These are phyloP conservation scores for Nesoenas mayeri DNA, from an alignment of 2,113 vertebrate species.

Conservation along the genomic window DNA sequence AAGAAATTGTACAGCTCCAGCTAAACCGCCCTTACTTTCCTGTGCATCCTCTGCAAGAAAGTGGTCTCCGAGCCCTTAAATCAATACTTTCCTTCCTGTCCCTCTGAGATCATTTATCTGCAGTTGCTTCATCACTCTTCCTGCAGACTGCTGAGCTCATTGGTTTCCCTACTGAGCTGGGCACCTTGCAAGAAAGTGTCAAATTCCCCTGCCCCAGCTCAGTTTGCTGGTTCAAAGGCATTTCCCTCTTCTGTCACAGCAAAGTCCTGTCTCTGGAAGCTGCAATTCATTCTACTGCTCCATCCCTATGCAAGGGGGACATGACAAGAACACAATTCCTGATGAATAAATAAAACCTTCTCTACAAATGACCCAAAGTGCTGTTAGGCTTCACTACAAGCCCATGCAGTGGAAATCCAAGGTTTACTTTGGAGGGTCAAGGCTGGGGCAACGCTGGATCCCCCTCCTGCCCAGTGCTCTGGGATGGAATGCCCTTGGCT, in stretches of 20 bases:
- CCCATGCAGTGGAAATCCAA: neutral
- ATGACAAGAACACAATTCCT: neutral
- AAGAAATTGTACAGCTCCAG: neutral
- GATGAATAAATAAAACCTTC: neutral
- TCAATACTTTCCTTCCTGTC: slow-evolving; percentile 36
- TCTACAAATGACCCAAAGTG: neutral
- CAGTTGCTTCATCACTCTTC: neutral
- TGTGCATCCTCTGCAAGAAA: neutral
- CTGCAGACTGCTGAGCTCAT: neutral
- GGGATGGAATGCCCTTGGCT: too few species aligned
- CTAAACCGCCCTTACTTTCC: neutral
- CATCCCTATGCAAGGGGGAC: neutral
- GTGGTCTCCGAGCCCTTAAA: slow-evolving; percentile 3
- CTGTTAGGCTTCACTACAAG: neutral
- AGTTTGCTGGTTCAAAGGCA: neutral
- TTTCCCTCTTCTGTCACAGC: neutral
- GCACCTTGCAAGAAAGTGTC: neutral
- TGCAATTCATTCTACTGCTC: neutral
- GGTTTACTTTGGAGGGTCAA: neutral
- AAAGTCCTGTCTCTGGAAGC: neutral
- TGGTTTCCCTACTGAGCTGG: neutral
- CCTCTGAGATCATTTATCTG: slow-evolving; percentile 6
- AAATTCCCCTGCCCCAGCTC: neutral
- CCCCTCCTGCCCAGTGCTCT: neutral
- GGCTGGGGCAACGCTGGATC: neutral